These are phyloP conservation scores for Rugalucina vietnamica DNA, from an alignment of 2,888 invertebrate species.

Conservation along the genomic window DNA sequence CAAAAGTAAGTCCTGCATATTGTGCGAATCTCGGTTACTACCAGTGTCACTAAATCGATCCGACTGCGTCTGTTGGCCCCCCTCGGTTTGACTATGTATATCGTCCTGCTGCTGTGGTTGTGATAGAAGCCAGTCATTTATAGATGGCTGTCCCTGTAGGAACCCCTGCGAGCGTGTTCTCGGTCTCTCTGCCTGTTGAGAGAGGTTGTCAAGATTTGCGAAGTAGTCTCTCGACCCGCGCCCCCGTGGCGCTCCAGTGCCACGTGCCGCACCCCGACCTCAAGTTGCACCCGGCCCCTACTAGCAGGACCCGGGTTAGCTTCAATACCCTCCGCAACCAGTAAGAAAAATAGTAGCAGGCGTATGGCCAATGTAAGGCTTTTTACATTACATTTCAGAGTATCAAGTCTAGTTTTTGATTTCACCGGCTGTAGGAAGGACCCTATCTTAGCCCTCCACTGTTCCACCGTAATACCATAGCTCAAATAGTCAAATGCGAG, in stretches of 20 bases:
- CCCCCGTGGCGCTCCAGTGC: not conserved
- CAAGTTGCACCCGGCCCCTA: too few relatives aligned
- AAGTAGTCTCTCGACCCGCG: not conserved
- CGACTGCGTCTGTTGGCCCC: not conserved
- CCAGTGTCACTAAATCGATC: not conserved
- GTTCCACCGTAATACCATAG: too few relatives aligned
- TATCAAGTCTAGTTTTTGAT: too few relatives aligned
- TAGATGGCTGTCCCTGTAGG: not conserved
- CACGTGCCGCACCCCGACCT: not conserved
- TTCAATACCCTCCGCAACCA: too few relatives aligned
- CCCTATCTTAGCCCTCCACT: too few relatives aligned
- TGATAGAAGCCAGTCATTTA: not conserved
- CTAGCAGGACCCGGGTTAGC: too few relatives aligned
- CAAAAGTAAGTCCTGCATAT: not conserved
- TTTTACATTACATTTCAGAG: too few relatives aligned
- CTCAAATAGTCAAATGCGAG: too few relatives aligned
- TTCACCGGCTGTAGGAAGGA: too few relatives aligned
- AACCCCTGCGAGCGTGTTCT: not conserved
- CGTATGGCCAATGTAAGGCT: too few relatives aligned
- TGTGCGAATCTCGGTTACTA: too few relatives aligned
- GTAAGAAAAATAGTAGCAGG: too few relatives aligned
- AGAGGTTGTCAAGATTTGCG: not conserved
- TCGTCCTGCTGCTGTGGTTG: not conserved
- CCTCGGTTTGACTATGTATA: not conserved
- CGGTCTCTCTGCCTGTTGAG: not conserved